Evolutionary conservation across 2,888 invertebrate genomes (phyloP).

Genomic region (Amphipyra tragopoginis): DNA sequence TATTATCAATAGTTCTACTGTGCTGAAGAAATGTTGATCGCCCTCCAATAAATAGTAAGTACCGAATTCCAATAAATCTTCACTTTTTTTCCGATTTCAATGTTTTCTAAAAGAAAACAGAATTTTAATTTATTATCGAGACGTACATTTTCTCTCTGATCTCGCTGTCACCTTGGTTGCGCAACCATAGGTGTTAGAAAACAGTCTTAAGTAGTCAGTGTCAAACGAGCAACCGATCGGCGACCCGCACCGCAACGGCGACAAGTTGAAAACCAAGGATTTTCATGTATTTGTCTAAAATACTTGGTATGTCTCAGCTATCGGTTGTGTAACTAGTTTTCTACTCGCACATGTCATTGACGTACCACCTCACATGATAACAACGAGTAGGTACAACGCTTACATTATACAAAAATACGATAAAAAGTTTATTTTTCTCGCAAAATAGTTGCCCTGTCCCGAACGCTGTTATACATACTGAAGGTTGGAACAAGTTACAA

Average conservation of each 20-base stretch:
- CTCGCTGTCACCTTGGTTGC: conserved; percentile 26
- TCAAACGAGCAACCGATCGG: neutral
- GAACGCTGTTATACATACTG: neutral
- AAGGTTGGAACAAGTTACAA: conserved; percentile 1
- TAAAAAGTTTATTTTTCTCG: conserved; percentile 27
- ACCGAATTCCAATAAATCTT: conserved; percentile 23
- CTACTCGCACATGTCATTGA: conserved; percentile 6
- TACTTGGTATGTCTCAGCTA: conserved; percentile 1
- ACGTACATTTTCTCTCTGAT: conserved; percentile 32
- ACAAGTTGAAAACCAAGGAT: conserved; percentile 30
- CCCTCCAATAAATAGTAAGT: neutral
- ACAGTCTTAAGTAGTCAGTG: neutral
- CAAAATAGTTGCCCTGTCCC: neutral
- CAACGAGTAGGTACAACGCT: conserved; percentile 26
- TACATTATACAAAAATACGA: conserved; percentile 33
- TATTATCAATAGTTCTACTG: neutral
- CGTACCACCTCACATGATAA: conserved; percentile 32
- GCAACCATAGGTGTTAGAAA: conserved; percentile 21
- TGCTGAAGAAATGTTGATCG: too few relatives aligned
- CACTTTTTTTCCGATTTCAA: conserved; percentile 8
- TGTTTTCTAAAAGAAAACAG: conserved; percentile 53
- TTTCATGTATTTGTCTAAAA: neutral
- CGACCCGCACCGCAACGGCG: neutral
- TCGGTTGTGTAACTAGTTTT: conserved; percentile 9
- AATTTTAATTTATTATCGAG: conserved; percentile 20